Conservation (phyloP, 2,797 vertebrate genomes). For the Microchirus variegatus region DNA sequence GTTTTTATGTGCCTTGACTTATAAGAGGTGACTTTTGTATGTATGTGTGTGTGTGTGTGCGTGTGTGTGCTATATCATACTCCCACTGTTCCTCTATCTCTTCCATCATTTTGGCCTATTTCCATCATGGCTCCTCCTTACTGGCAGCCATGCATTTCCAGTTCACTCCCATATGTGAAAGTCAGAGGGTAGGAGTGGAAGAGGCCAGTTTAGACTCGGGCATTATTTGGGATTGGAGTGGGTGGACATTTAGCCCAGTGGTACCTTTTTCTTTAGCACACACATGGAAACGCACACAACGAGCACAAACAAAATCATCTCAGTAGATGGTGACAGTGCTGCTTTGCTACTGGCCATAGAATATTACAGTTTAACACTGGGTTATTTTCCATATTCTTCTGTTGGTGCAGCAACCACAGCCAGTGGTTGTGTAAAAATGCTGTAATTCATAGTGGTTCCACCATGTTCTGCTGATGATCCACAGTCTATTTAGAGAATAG, state of each 20-base stretch:
- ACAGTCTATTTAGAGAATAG: constrained; percentile 79
- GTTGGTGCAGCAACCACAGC: constrained; percentile 71
- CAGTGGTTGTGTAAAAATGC: constrained; percentile 77
- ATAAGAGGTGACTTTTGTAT: constrained; percentile 34
- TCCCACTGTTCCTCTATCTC: constrained; percentile 55
- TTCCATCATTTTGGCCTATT: constrained; percentile 78
- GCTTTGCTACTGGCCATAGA: constrained; percentile 68
- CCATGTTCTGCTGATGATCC: constrained; percentile 77
- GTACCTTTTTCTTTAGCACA: constrained; percentile 34
- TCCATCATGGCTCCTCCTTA: constrained; percentile 73
- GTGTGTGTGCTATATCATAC: constrained; percentile 38
- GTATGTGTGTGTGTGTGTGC: constrained; percentile 7
- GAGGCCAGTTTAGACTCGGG: constrained; percentile 67
- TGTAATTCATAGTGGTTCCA: constrained; percentile 76
- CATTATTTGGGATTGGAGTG: constrained; percentile 70
- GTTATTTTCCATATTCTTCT: constrained; percentile 78
- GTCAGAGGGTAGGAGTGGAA: constrained; percentile 70
- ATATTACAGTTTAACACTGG: constrained; percentile 78
- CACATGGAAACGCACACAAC: constrained; percentile 31
- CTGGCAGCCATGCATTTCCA: constrained; percentile 70
- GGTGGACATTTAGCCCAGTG: constrained; percentile 61
- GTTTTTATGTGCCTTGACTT: constrained; percentile 48
- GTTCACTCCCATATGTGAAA: constrained; percentile 78
- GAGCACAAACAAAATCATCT: constrained; percentile 60
- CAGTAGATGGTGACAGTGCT: constrained; percentile 73